A percentile compares a stretch with the other conserved stretches of the same genome.
Evolutionary conservation across 2,113 vertebrate genomes (phyloP).

Genomic region (Capreolus pygargus): DNA sequence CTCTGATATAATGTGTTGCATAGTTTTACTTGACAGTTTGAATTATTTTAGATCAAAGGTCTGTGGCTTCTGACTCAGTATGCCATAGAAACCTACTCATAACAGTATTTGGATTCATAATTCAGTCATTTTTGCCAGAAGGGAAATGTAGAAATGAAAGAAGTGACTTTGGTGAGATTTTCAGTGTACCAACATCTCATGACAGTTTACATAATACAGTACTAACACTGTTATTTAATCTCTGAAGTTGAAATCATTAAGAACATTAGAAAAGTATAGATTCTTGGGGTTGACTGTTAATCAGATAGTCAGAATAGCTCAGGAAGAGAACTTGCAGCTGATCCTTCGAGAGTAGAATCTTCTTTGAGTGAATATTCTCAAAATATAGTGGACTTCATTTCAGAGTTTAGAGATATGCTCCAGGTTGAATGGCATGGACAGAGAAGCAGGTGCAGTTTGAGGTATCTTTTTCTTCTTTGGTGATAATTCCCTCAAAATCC

Average conservation of each 20-base stretch:
- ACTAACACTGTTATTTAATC: neutral
- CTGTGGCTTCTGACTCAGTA: neutral
- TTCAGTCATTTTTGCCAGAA: slow-evolving; percentile 30
- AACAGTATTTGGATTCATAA: slow-evolving; percentile 15
- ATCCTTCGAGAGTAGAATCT: neutral
- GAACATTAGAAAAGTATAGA: neutral
- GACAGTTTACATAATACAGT: neutral
- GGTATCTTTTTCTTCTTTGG: neutral
- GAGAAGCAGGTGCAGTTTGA: neutral
- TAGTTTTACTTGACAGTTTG: slow-evolving; percentile 1
- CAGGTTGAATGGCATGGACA: neutral
- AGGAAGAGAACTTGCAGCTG: neutral
- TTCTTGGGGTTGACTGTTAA: neutral
- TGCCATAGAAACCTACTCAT: slow-evolving; percentile 8
- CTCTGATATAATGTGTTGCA: neutral
- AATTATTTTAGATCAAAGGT: slow-evolving; percentile 51
- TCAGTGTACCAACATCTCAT: neutral
- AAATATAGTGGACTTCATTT: neutral
- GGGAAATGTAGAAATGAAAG: neutral
- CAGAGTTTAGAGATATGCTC: neutral
- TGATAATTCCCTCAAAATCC: neutral
- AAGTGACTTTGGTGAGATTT: slow-evolving; percentile 10
- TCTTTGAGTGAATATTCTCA: neutral
- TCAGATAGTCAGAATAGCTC: neutral
- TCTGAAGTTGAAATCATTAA: neutral